Evolutionary conservation across 1,140 invertebrate genomes (phyloP), one percentile per base, ranked within the genome.

Genomic region (Ectropis grisescens): DNA sequence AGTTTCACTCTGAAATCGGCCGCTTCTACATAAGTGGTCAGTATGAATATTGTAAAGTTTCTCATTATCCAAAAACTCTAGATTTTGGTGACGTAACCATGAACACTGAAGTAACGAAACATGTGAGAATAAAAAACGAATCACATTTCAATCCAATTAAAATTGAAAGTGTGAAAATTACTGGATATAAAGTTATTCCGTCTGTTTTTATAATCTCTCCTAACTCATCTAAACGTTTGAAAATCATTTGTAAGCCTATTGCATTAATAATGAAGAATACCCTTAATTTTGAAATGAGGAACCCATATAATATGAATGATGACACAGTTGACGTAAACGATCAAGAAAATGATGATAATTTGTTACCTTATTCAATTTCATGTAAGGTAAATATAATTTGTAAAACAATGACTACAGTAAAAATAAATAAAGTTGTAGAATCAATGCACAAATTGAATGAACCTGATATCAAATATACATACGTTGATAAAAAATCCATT

Each of bases 11-110:
- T 16, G 75, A 78, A 70, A 51, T 76, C 29, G 70, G 68, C 0
- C 51, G 75, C 38, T 78, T 62, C 36, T 81, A 78, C 25, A 67
- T 81, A 19, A 62, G 60, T 42, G 76, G 72, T 0, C 54, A 66
- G 35, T 81, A 58, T 45, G 70, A 78, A 52, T 56, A 66, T 29
- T 53, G 52, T 38, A 47, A 58, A 40, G 45, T 81, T 10, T 38
- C 34, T n/a, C 65, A 76, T 49, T 41, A 33, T 9, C 76, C 72
- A n/a, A 44, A 64, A 22, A 39, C 38, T 11, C 13, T 78, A 8
- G 28, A 74, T 28, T 78, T 81, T 52, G 72, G 65, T 8, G 47
- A 76, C 24, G 47, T 78, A 13, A 10, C 35, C 15, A 46, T 76
- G 4, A 66, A 68, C 44, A 51, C 47, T 12, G 58, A 51, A 47